These are phyloP conservation scores for Turritopsis dohrnii DNA, from an alignment of 30 jellyfish, hydroid and myxozoan species.

Conservation along the genomic window DNA sequence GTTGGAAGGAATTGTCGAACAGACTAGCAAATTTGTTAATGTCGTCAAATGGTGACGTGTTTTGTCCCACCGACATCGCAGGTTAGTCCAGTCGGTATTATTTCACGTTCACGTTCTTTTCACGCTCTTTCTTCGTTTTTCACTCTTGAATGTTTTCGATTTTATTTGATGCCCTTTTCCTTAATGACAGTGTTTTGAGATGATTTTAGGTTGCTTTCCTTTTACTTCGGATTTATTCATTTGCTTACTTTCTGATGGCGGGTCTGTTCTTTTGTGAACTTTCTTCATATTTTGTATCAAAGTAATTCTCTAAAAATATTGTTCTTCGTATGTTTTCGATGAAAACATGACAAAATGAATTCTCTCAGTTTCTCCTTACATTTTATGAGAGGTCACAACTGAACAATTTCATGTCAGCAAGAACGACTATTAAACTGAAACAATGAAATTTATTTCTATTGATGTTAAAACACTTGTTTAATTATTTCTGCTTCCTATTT, in stretches of 20 bases:
- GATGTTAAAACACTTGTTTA: no score
- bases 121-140: not conserved
- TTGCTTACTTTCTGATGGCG: not conserved
- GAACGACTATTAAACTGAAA: no score
- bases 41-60: not conserved
- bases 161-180: not conserved
- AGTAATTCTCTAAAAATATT: no score
- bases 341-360: no score
- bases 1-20: not conserved
- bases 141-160: not conserved
- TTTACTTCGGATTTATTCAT: not conserved
- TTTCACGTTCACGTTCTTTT: not conserved
- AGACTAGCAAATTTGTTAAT: not conserved
- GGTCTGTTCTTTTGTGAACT: not conserved
- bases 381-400: not conserved
- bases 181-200: not conserved
- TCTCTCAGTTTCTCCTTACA: no score
- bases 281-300: no score
- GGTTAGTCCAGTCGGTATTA: not conserved
- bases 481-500: no score
- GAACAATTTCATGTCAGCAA: not conserved
- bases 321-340: no score
- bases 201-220: not conserved
- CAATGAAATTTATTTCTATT: no score
- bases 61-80: not conserved